A percentile compares a stretch with the other conserved stretches of the same genome.
Conservation (phyloP, 1,140 invertebrate species). For the Aphelinus atriplicis region DNA sequence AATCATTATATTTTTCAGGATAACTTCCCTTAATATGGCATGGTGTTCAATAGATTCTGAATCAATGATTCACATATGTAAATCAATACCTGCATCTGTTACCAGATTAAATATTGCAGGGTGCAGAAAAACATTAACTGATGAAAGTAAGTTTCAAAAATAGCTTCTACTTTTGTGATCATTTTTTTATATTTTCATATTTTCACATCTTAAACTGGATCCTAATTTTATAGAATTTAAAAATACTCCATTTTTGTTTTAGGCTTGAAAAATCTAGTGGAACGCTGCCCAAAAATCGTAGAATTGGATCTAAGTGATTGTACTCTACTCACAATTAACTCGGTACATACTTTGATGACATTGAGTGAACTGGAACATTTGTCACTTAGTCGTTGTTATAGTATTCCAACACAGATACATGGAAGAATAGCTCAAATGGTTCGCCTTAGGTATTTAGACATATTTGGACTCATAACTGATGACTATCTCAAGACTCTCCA, state of each 20-base stretch:
- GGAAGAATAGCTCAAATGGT: conserved; percentile 66
- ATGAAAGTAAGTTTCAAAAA: conserved; percentile 73
- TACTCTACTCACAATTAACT: conserved; percentile 72
- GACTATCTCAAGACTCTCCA: conserved; percentile 69
- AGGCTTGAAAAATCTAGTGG: conserved; percentile 76
- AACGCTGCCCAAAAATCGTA: conserved; percentile 75
- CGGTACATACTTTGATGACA: conserved; percentile 70
- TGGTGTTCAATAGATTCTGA: conserved; percentile 79
- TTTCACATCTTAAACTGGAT: too few species aligned
- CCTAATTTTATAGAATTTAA: too few species aligned
- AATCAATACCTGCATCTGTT: conserved; percentile 71
- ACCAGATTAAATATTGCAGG: conserved; percentile 84
- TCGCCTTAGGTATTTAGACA: conserved; percentile 75
- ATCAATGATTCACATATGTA: conserved; percentile 72
- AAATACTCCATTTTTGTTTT: conserved; percentile 49
- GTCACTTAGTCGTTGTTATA: conserved; percentile 85
- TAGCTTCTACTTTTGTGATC: conserved; percentile 2
- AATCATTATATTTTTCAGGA: conserved; percentile 62
- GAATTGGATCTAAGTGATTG: conserved; percentile 90
- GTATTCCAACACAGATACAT: conserved; percentile 72
- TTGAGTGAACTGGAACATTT: conserved; percentile 82
- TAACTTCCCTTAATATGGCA: conserved; percentile 80
- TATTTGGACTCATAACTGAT: conserved; percentile 79
- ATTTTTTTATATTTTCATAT: neutral
- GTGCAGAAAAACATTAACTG: conserved; percentile 77